A percentile compares a stretch with the other conserved stretches of the same genome.
Evolutionary conservation across 2,113 vertebrate species (phyloP).

Genomic region (Ameiurus melas): DNA sequence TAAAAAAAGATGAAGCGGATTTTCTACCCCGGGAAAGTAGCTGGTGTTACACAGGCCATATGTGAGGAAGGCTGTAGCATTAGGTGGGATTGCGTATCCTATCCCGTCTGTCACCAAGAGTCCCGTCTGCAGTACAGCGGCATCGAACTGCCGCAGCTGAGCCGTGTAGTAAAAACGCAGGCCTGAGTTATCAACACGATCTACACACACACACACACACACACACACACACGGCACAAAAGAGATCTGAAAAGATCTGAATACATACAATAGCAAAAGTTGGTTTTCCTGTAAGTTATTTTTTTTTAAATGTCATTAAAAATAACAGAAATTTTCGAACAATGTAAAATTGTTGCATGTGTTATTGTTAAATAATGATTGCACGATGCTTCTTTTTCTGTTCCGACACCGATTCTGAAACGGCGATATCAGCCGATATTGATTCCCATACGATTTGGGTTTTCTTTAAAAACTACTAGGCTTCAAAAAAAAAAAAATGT

Average conservation of each 20-base stretch:
- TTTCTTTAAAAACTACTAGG: not conserved
- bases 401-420: not conserved
- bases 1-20: not conserved
- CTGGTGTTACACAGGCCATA: slow-evolving; percentile 76
- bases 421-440: not conserved
- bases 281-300: not conserved
- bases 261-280: not conserved
- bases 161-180: slow-evolving; percentile 71
- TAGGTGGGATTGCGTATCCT: slow-evolving; percentile 76
- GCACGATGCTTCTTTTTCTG: not conserved
- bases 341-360: not conserved
- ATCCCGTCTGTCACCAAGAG: slow-evolving; percentile 59
- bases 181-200: slow-evolving; percentile 75
- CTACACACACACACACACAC: slow-evolving; percentile 58
- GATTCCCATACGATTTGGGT: not conserved
- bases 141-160: slow-evolving; percentile 67
- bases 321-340: not conserved
- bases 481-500: not conserved
- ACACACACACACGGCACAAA: not conserved
- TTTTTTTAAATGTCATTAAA: too few relatives aligned
- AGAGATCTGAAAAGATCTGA: not conserved
- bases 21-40: slow-evolving; percentile 72
- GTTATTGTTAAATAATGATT: not conserved
- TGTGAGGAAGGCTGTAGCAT: slow-evolving; percentile 68
- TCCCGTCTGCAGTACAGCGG: slow-evolving; percentile 70